These are phyloP conservation scores for Lamellibrachia columna DNA, from an alignment of 2,888 invertebrate genomes.

Conservation along the genomic window DNA sequence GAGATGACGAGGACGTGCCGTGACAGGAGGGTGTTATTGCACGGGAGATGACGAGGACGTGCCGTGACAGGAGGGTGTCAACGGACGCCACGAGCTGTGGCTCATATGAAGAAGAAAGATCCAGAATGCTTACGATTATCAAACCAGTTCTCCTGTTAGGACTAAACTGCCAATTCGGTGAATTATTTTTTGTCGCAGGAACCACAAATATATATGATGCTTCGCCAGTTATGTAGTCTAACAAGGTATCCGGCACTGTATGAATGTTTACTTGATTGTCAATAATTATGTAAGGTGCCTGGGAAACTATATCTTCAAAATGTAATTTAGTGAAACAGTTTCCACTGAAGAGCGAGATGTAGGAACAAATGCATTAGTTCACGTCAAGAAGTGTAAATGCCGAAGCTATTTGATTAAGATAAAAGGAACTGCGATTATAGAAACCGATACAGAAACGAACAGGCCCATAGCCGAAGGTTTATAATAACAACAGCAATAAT, in stretches of 20 bases:
- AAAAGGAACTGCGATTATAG: background rate
- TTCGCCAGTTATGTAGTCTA: background rate
- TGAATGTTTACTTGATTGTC: background rate
- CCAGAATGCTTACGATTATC: background rate
- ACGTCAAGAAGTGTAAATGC: background rate
- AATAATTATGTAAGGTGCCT: background rate
- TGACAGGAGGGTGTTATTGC: too few relatives aligned
- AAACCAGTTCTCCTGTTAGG: too few relatives aligned
- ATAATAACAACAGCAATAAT: too few relatives aligned
- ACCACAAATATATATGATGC: background rate
- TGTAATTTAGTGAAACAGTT: background rate
- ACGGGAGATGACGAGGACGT: too few relatives aligned
- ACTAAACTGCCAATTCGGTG: background rate
- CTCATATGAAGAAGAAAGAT: background rate
- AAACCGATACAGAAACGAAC: background rate
- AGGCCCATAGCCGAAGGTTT: too few relatives aligned
- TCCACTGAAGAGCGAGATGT: background rate
- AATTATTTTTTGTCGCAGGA: background rate
- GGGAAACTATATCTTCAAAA: background rate
- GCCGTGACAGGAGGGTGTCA: background rate
- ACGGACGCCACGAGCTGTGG: background rate
- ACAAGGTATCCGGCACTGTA: background rate
- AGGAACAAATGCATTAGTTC: background rate
- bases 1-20: too few relatives aligned
- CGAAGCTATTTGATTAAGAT: background rate